A percentile compares a stretch with the other conserved stretches of the same genome.
These are phyloP conservation scores for Manacus vitellinus DNA, from an alignment of 2,113 vertebrate genomes.

Conservation along the genomic window DNA sequence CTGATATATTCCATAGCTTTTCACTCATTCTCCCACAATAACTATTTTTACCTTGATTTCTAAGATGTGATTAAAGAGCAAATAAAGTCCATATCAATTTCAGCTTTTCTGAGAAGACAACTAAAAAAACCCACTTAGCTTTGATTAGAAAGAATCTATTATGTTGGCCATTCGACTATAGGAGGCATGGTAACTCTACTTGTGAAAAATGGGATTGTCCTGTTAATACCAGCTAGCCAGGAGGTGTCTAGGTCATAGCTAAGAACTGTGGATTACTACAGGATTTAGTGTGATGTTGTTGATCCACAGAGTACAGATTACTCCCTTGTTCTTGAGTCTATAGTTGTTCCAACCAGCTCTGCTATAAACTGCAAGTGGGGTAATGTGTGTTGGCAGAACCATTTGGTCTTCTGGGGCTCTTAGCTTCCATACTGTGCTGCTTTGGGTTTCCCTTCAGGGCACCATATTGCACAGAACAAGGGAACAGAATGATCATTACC, in stretches of 20 bases:
- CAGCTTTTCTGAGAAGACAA: neutral
- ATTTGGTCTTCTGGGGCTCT: neutral
- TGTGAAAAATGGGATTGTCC: neutral
- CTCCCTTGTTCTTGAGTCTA: neutral
- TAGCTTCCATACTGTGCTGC: neutral
- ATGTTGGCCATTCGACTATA: neutral
- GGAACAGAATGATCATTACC: neutral
- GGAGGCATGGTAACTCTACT: neutral
- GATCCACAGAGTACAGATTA: neutral
- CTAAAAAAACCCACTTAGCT: neutral
- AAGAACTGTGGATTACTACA: neutral
- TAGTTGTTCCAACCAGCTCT: neutral
- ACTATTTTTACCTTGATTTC: neutral
- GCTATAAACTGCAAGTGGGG: neutral
- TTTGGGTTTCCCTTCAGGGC: neutral
- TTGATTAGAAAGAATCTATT: neutral
- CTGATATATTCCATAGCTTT: neutral
- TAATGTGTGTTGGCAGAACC: neutral
- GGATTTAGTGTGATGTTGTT: neutral
- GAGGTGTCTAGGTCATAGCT: neutral
- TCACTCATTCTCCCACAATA: neutral
- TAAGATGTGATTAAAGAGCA: neutral
- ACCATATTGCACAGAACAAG: neutral
- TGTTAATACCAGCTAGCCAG: rapidly evolving
- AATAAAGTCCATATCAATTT: neutral